Evolutionary conservation across 1,140 invertebrate genomes (phyloP).

Genomic region (Bombyx mandarina): DNA sequence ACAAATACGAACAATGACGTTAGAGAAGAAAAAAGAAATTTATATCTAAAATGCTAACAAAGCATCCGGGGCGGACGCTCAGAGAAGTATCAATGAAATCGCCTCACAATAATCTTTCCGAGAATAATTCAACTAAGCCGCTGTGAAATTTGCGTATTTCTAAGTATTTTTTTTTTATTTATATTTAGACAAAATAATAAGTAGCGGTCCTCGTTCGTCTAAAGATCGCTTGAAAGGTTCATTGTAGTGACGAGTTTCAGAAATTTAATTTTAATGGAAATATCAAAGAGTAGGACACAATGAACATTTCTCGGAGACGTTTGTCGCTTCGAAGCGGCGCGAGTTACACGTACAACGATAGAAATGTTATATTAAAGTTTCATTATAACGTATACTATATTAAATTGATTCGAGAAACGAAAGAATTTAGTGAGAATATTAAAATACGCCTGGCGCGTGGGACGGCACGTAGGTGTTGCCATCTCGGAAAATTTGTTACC

Average conservation of each 20-base stretch:
- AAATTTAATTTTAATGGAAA: constrained; percentile 38
- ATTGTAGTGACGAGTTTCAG: constrained; percentile 1
- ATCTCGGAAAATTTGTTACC: too few relatives aligned
- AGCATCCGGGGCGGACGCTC: neutral
- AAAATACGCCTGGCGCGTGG: too few relatives aligned
- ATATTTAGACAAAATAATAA: constrained; percentile 6
- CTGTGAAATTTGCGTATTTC: constrained; percentile 37
- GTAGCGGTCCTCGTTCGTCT: neutral
- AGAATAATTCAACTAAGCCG: constrained; percentile 14
- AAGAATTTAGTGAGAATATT: too few relatives aligned
- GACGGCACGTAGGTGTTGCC: too few relatives aligned
- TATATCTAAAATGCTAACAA: constrained; percentile 28
- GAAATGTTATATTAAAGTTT: too few relatives aligned
- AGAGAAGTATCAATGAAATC: constrained; percentile 34
- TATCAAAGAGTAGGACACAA: constrained; percentile 32
- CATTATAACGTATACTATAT: too few relatives aligned
- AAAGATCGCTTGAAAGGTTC: neutral
- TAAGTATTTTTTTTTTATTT: constrained; percentile 4
- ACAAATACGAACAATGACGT: constrained; percentile 52
- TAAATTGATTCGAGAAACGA: too few relatives aligned
- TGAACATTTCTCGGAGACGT: too few relatives aligned
- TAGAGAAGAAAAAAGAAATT: constrained; percentile 37
- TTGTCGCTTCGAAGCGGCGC: too few relatives aligned
- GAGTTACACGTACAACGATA: too few relatives aligned
- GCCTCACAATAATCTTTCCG: constrained; percentile 13